Evolutionary conservation across 1,140 invertebrate species (phyloP).

Genomic region (Eurosta solidaginis): DNA sequence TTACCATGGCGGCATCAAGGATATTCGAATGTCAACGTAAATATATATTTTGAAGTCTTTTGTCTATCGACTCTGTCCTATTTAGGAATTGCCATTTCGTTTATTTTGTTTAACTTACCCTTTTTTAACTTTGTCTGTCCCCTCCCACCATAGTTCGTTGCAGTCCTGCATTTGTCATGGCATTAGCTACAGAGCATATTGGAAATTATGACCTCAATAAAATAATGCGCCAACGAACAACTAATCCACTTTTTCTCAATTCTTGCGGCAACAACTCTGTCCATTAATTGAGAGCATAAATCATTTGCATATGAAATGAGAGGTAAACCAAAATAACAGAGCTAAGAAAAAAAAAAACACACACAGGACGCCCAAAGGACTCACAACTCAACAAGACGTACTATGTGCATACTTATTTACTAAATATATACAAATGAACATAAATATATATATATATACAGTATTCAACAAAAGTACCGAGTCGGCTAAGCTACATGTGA

Average conservation of each 20-base stretch:
- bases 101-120: no score
- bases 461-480: no score
- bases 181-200: slow-evolving; percentile 10
- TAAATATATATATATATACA: no score
- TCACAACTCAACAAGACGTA: slow-evolving; percentile 24
- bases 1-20: no score
- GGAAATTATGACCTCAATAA: slow-evolving; percentile 28
- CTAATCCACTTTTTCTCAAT: neutral
- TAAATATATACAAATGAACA: no score
- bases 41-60: no score
- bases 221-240: slow-evolving; percentile 26
- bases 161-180: slow-evolving; percentile 5
- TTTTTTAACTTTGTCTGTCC: neutral
- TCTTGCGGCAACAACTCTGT: slow-evolving; percentile 22
- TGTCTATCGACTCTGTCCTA: no score
- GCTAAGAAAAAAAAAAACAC: neutral
- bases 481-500: no score
- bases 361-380: slow-evolving; percentile 28
- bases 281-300: slow-evolving; percentile 46
- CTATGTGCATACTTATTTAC: neutral
- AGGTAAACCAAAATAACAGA: slow-evolving; percentile 34
- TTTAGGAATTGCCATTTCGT: no score
- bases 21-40: no score
- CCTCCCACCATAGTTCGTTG: neutral
- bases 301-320: slow-evolving; percentile 60